Evolutionary conservation across 1,140 invertebrate genomes (phyloP).

Genomic region (Caligus rogercresseyi): DNA sequence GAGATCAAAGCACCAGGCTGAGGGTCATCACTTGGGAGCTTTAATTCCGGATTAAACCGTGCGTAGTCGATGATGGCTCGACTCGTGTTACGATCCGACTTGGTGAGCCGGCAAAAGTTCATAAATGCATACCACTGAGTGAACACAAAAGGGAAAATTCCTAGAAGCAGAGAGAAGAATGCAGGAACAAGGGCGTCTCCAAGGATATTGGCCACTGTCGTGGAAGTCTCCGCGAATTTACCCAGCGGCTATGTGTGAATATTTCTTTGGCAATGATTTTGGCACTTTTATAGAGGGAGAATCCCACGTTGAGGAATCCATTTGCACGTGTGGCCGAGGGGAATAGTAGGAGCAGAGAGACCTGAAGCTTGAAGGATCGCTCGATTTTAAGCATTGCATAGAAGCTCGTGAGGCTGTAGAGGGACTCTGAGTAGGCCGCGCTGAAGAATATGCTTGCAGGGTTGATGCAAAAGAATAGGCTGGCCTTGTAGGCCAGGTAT

Average conservation of each 20-base stretch:
- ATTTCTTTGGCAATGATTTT: constrained; percentile 27
- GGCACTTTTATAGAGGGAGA: constrained; percentile 47
- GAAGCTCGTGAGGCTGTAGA: constrained; percentile 65
- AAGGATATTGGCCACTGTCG: constrained; percentile 17
- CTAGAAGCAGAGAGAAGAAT: constrained; percentile 32
- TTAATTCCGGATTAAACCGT: constrained; percentile 25
- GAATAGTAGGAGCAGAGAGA: constrained; percentile 30
- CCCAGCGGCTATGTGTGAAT: neutral
- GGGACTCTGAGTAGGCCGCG: constrained; percentile 71
- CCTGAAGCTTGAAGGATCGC: constrained; percentile 26
- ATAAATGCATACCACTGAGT: constrained; percentile 54
- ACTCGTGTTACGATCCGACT: constrained; percentile 19
- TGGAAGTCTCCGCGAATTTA: constrained; percentile 5
- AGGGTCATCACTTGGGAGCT: constrained; percentile 33
- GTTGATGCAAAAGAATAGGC: constrained; percentile 69
- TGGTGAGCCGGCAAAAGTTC: constrained; percentile 34
- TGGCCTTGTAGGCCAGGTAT: constrained; percentile 49
- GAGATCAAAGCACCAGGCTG: constrained; percentile 51
- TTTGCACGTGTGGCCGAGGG: constrained; percentile 60
- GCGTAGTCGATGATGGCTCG: constrained; percentile 25
- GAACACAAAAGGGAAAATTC: constrained; percentile 43
- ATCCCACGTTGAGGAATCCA: constrained; percentile 68
- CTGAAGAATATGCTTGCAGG: constrained; percentile 86
- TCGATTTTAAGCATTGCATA: constrained; percentile 48
- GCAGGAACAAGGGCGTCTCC: constrained; percentile 24